Evolutionary conservation across 92 coral and sea anemone genomes (phyloP), one percentile per base, ranked within the genome.

Genomic region (Epizoanthus stellaris): DNA sequence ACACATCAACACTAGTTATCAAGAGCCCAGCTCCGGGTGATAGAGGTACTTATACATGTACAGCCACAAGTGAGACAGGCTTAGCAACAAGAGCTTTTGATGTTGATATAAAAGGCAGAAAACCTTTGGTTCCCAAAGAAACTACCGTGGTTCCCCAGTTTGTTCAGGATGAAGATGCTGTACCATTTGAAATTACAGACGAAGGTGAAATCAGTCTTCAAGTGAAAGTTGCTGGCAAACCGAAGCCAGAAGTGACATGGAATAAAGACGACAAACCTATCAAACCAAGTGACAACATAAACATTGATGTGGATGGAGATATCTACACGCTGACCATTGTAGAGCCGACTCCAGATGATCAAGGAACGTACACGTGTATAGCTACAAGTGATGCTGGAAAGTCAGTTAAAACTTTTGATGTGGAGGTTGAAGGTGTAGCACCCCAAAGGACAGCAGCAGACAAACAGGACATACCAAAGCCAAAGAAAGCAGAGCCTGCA

Each of bases 161-260:
- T 80, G 85, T 70, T 57, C 89, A 89, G 49, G 58, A 80, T 25
- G 80, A 85, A 17, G 89, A 81, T 20, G 70, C 53, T 52, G 84
- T 67, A 4, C 96, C 96, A 10, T 82, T 95, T 82, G 88, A 89
- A 66, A 89, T 95, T 70, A 91, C 98, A 12, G 95, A 93, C 47
- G 91, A 91, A 36, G 98, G 98, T 11, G 94, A 93, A 84, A 86
- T 95, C 49, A 88, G 88, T 53, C 95, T 93, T 5, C 94, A 90
- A 82, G 95, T 91, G 6, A 95, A 90, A 53, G 94, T 95, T 1
- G 67, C 84, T 59, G 98, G 95, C 15, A 67, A 73, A 30, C 98
- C 97, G 3, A 57, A 74, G 70, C 97, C 98, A 43, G 83, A 89
- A 6, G 91, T 92, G 36, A 39, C 73, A 65, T 92, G 95, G 95